Evolutionary conservation across 2,888 invertebrate species (phyloP), one percentile per base, ranked within the genome.

Genomic region (Brachyptera putata): DNA sequence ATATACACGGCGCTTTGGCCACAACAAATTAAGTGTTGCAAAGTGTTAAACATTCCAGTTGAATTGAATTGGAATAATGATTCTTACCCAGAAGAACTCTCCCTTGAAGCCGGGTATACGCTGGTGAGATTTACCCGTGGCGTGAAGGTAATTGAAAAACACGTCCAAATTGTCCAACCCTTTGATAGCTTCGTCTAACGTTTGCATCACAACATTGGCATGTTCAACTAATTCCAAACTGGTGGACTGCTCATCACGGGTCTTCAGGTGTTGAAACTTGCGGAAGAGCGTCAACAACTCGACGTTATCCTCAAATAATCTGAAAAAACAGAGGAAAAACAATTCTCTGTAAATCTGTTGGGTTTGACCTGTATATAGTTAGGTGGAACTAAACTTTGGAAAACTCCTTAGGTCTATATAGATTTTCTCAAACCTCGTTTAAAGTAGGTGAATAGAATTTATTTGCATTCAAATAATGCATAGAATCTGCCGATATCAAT

Each of bases 151-250:
- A 69, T 86, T 83, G 74, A 90, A 85, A 78, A 93, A 91, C 70
- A 84, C 84, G 74, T 93, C 92, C 75, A 91, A 79, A 73, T 92
- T 87, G 70, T 93, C 92, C 62, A 94, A 79, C 22, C 88, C 86
- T 71, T 88, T 87, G 75, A 95, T 93, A 63, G 91, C 89, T 71
- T 93, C 91, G 72, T 94, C 93, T 63, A 95, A 75, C 1, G 92
- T 91, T 69, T 84, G 85, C 93, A 94, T 94, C 25, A 95, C 93
- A 69, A 88, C 88, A 70, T 85, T 87, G 56, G 93, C 93, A 72
- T 94, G 94, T 67, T 91, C 89, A 3, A 88, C 89, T 63, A 95
- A 77, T 74, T 90, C 90, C 79, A 88, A 84, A 61, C 89, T 90
- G 70, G 84, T 84, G 64, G 86, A 83, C 72, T 91, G 89, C 68